Evolutionary conservation across 2,888 invertebrate species (phyloP).

Genomic region (Bhutanitis thaidina): DNA sequence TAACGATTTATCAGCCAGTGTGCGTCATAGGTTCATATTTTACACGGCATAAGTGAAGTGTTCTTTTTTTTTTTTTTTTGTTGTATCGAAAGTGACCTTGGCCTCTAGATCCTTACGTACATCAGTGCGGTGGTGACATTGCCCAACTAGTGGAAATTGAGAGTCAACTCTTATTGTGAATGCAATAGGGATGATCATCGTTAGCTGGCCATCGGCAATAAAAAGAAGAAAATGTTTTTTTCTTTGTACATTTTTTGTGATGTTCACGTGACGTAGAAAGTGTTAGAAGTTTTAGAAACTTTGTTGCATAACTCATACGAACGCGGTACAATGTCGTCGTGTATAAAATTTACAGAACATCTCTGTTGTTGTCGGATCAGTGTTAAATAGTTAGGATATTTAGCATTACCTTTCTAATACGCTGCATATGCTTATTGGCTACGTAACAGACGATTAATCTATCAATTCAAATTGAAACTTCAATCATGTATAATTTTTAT

Average conservation of each 20-base stretch:
- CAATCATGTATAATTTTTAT: no score
- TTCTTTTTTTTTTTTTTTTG: conserved; percentile 5
- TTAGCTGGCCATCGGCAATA: no score
- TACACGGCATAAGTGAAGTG: background rate
- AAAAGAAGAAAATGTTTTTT: no score
- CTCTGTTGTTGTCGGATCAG: no score
- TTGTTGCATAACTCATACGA: conserved; percentile 5
- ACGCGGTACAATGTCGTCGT: background rate
- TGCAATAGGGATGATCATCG: conserved; percentile 4
- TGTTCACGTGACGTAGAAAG: no score
- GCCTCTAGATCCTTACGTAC: conserved; percentile 10
- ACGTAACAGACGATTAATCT: no score
- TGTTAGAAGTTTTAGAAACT: background rate
- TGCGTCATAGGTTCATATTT: conserved; percentile 1
- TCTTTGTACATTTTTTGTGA: no score
- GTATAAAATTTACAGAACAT: no score
- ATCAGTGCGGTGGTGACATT: conserved; percentile 15
- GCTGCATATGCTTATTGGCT: no score
- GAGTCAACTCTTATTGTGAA: conserved; percentile 18
- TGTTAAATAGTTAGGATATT: no score
- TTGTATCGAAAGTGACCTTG: conserved; percentile 19
- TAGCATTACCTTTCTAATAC: no score
- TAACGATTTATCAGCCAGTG: background rate
- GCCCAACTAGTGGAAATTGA: conserved; percentile 14
- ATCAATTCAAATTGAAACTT: no score